Evolutionary conservation across 35 echinoderm and acorn worm genomes (phyloP).

Genomic region (Apostichopus californicus): DNA sequence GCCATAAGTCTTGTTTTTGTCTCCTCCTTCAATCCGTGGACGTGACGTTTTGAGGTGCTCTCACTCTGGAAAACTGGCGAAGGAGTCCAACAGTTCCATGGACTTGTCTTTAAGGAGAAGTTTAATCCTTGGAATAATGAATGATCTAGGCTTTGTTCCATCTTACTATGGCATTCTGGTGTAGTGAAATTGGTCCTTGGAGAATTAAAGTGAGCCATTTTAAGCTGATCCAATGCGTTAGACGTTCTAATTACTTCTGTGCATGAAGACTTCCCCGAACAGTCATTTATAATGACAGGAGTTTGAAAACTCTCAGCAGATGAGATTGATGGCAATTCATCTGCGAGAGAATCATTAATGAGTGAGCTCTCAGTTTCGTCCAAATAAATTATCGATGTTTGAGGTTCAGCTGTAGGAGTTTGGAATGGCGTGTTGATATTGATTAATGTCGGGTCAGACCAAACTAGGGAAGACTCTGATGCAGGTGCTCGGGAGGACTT

Average conservation of each 20-base stretch:
- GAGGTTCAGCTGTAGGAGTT: background rate
- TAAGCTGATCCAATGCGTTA: background rate
- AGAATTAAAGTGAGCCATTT: background rate
- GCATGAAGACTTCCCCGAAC: background rate
- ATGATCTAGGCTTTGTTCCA: slow-evolving; percentile 3
- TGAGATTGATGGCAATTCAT: background rate
- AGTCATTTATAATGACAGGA: background rate
- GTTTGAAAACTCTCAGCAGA: background rate
- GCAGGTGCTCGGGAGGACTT: background rate
- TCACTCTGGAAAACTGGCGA: background rate
- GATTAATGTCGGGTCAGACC: slow-evolving; percentile 1
- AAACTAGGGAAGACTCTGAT: background rate
- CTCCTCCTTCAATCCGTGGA: too few species aligned
- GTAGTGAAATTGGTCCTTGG: background rate
- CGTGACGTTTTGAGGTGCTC: too few species aligned
- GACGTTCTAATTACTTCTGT: background rate
- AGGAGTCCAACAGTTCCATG: background rate
- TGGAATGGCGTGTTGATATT: slow-evolving; percentile 5
- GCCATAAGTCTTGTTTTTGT: too few species aligned
- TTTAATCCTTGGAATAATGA: slow-evolving; percentile 23
- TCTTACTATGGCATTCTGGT: background rate
- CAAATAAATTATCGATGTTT: background rate
- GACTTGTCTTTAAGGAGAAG: background rate
- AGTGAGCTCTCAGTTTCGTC: background rate
- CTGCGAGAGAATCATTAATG: background rate